Percentiles rank a stretch among this genome's conserved stretches.
These are phyloP conservation scores for Brachionus rubens DNA, from an alignment of 1,140 invertebrate genomes.

Conservation along the genomic window DNA sequence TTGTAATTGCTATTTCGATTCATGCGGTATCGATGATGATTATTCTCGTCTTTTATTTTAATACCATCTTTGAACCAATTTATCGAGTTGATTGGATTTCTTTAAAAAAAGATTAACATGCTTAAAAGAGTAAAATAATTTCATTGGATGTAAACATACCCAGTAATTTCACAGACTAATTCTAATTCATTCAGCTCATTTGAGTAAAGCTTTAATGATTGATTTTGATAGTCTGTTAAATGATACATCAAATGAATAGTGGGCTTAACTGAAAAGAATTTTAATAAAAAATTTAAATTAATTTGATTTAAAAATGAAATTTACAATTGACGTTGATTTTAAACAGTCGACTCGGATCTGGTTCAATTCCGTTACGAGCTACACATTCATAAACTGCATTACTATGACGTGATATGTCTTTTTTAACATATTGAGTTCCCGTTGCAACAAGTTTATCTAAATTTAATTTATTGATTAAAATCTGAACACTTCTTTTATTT, in stretches of 20 bases:
- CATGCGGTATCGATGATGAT: background rate
- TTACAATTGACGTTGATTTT: constrained; percentile 45
- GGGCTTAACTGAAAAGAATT: constrained; percentile 17
- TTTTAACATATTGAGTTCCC: constrained; percentile 6
- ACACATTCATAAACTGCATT: constrained; percentile 28
- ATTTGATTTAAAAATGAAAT: background rate
- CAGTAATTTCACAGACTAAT: constrained; percentile 25
- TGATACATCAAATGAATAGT: constrained; percentile 35
- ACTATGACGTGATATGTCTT: background rate
- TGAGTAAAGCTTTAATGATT: background rate
- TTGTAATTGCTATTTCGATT: constrained; percentile 9
- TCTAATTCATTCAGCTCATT: constrained; percentile 5
- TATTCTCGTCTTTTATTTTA: constrained; percentile 9
- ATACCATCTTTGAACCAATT: constrained; percentile 43
- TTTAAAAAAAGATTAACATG: background rate
- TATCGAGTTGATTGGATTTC: constrained; percentile 43
- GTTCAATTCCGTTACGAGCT: constrained; percentile 41
- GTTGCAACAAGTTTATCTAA: constrained; percentile 35
- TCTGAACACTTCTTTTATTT: too few species aligned
- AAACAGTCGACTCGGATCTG: constrained; percentile 29
- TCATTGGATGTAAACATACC: background rate
- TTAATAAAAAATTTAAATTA: background rate
- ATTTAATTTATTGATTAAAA: too few species aligned
- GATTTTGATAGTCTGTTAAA: constrained; percentile 6
- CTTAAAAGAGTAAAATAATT: background rate